phyloP scores from a whole-genome alignment of 2,888 invertebrate species.

The Chironomus tentans region DNA sequence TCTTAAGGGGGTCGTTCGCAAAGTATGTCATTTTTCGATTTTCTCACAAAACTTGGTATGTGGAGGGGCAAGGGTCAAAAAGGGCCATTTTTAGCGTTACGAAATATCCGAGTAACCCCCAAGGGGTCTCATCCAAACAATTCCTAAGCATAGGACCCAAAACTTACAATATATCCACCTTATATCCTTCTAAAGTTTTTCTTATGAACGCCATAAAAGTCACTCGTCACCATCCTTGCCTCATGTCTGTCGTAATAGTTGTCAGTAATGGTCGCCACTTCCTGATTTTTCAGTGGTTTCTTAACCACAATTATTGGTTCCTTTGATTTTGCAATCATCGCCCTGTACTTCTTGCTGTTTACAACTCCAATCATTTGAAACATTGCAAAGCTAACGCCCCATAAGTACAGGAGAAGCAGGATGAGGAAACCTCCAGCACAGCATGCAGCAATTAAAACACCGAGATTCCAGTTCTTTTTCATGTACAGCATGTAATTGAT shows the following conservation, averaged over 20 bases:
- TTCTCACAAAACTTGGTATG: too few relatives aligned
- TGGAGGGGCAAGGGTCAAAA: too few relatives aligned
- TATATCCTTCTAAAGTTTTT: not conserved
- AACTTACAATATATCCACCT: not conserved
- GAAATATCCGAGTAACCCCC: too few relatives aligned
- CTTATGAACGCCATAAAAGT: not conserved
- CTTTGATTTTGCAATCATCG: not conserved
- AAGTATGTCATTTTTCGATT: too few relatives aligned
- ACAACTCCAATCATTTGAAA: slow-evolving; percentile 13
- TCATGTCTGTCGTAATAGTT: not conserved
- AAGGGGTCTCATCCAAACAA: too few relatives aligned
- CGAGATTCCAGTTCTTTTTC: slow-evolving; percentile 13
- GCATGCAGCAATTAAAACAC: not conserved
- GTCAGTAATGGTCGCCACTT: not conserved
- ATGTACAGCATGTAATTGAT: slow-evolving; percentile 8
- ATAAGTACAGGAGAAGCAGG: not conserved
- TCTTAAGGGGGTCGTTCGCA: too few relatives aligned
- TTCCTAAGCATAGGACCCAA: not conserved
- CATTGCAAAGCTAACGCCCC: not conserved
- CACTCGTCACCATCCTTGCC: not conserved
- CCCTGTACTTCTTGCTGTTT: not conserved
- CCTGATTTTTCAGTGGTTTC: not conserved
- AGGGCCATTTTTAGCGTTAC: too few relatives aligned
- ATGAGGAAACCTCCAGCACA: not conserved
- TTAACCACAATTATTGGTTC: not conserved